Conservation (phyloP, 2,797 vertebrate genomes). For the Neoniphon sammara region DNA sequence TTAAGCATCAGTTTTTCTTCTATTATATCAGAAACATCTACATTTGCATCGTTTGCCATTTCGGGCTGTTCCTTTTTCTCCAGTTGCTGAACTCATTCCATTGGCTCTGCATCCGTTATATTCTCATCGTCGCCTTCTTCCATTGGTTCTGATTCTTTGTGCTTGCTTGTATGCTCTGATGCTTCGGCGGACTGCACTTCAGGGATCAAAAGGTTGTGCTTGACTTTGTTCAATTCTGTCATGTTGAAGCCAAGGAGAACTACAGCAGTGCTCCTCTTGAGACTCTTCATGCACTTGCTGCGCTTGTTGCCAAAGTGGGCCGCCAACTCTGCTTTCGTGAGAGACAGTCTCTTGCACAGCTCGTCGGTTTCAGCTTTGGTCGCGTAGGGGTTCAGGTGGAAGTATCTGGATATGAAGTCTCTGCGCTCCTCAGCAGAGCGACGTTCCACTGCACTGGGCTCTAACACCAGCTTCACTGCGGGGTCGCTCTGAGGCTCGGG, state of each 20-base stretch:
- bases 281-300: slow-evolving; percentile 88
- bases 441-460: slow-evolving; percentile 82
- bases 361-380: slow-evolving; percentile 88
- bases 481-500: slow-evolving; percentile 66
- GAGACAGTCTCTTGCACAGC: slow-evolving; percentile 84
- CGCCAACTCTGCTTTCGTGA: slow-evolving; percentile 88
- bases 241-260: slow-evolving; percentile 95
- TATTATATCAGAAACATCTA: slow-evolving; percentile 13
- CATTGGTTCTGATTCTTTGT: slow-evolving; percentile 50
- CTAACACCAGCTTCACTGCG: slow-evolving; percentile 82
- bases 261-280: slow-evolving; percentile 83
- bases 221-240: slow-evolving; percentile 88
- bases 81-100: slow-evolving; percentile 40
- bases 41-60: neutral
- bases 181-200: slow-evolving; percentile 59
- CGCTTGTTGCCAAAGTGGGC: slow-evolving; percentile 89
- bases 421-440: slow-evolving; percentile 85
- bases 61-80: slow-evolving; percentile 14
- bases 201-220: slow-evolving; percentile 82
- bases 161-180: slow-evolving; percentile 27
- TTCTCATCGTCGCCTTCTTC: slow-evolving; percentile 50
- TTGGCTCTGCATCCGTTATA: slow-evolving; percentile 27
- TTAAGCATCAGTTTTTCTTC: slow-evolving; percentile 24
- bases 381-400: slow-evolving; percentile 91
- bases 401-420: slow-evolving; percentile 92